Evolutionary conservation across 2,797 vertebrate species (phyloP), one percentile per base, ranked within the genome.

Genomic region (Enteromius fasciolatus): DNA sequence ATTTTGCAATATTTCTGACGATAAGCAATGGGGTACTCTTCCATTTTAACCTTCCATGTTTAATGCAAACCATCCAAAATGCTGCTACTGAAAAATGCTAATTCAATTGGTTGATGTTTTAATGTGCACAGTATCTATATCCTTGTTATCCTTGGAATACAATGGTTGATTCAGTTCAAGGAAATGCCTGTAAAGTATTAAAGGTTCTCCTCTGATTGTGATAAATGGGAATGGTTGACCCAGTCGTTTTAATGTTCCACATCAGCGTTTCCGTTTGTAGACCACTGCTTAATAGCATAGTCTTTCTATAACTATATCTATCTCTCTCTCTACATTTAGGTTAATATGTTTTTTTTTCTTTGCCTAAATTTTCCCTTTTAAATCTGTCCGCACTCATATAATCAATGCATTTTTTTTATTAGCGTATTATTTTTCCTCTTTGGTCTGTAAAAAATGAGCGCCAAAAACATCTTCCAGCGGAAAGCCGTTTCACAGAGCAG

Each of bases 381-480:
- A 64, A 74, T 46, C 69, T 54, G 61, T 59, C 67, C n/a, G 61
- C 72, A 48, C 76, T 84, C 31, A 36, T 28, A 63, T 63, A 75
- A 69, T 81, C 70, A 85, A 76, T 41, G 69, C 59, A 66, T 67
- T 72, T 67, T 89, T 84, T 81, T 12, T 77, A 86, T 94, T 95
- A 94, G 39, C 80, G 36, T 66, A 64, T 82, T 61, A 44, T 90
- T 92, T 93, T 95, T 96, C 93, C 94, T 99, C 98, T 99, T 99
- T 99, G 98, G 97, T 99, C 97, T 97, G 96, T 97, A 94, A 96
- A 96, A 96, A 96, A 96, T 93, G 92, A 94, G 93, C 95, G 96
- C 94, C 95, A 95, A 96, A 96, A 95, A 93, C 94, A 93, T 95
- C 95, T 94, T 94, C 91, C 96, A 96, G 96, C 95, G 93, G 94